Percentiles rank a stretch among this genome's conserved stretches.
phyloP scores from a whole-genome alignment of 2,797 vertebrate species.

The Xiphorhynchus erythropygius region DNA sequence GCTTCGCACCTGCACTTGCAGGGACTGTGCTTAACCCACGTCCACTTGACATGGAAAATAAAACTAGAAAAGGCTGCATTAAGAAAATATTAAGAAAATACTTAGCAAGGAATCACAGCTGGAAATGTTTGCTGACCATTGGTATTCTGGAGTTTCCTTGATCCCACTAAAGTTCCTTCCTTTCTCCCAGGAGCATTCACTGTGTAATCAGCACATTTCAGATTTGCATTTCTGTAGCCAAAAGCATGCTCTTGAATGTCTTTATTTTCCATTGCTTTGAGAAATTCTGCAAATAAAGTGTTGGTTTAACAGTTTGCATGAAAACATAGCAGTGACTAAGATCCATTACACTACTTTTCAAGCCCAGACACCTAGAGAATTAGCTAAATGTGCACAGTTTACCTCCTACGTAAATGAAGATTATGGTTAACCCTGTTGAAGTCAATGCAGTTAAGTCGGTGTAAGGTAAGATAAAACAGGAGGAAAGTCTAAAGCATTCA shows the following conservation, averaged over 20 bases:
- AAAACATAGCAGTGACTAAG: conserved; percentile 56
- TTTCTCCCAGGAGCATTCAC: neutral
- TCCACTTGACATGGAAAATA: neutral
- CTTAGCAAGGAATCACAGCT: neutral
- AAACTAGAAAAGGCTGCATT: neutral
- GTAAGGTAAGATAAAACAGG: neutral
- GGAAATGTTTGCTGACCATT: neutral
- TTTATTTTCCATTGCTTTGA: conserved; percentile 12
- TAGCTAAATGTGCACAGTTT: conserved; percentile 57
- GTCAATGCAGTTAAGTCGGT: neutral
- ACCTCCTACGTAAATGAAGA: conserved; percentile 35
- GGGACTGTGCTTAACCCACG: neutral
- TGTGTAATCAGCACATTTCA: neutral
- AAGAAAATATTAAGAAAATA: neutral
- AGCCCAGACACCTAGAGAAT: conserved; percentile 54
- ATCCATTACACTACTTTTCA: conserved; percentile 45
- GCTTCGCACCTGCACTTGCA: neutral
- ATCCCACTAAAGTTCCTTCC: neutral
- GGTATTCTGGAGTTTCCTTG: neutral
- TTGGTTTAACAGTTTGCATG: conserved; percentile 51
- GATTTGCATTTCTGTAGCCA: neutral
- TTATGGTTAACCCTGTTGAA: conserved; percentile 37
- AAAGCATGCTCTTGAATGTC: neutral
- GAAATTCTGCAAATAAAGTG: conserved; percentile 47
- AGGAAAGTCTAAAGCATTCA: neutral